phyloP scores from a whole-genome alignment of 2,113 vertebrate genomes.

The Macroglossus sobrinus region DNA sequence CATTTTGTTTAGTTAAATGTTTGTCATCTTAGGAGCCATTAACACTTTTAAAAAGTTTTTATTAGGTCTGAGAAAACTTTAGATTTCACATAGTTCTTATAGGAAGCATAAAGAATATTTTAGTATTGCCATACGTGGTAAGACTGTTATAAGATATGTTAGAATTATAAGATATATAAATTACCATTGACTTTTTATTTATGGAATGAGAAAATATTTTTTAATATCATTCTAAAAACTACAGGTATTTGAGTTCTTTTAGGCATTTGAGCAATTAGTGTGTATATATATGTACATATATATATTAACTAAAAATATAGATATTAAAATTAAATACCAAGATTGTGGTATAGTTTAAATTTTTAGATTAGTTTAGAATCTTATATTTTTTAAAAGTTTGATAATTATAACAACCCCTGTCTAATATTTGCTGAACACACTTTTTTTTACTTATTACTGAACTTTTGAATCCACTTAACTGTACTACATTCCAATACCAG shows the following conservation, averaged over 20 bases:
- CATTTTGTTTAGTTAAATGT: background rate
- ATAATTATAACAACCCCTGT: background rate
- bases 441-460: background rate
- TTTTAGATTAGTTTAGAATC: background rate
- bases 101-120: constrained; percentile 18
- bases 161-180: background rate
- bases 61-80: background rate
- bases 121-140: background rate
- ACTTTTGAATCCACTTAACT: background rate
- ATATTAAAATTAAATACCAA: background rate
- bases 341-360: background rate
- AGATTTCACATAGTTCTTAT: constrained; percentile 18
- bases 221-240: constrained; percentile 21
- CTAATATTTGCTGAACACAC: background rate
- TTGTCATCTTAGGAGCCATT: background rate
- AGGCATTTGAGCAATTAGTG: background rate
- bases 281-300: background rate
- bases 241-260: background rate
- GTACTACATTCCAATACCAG: background rate
- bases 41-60: constrained; percentile 11
- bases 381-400: background rate
- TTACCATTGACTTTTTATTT: constrained; percentile 24
- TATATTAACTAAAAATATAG: background rate
- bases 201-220: background rate
- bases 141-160: background rate